Base-by-base conservation (phyloP, 2,888 invertebrate species). In the Drosophila picticornis region DNA sequence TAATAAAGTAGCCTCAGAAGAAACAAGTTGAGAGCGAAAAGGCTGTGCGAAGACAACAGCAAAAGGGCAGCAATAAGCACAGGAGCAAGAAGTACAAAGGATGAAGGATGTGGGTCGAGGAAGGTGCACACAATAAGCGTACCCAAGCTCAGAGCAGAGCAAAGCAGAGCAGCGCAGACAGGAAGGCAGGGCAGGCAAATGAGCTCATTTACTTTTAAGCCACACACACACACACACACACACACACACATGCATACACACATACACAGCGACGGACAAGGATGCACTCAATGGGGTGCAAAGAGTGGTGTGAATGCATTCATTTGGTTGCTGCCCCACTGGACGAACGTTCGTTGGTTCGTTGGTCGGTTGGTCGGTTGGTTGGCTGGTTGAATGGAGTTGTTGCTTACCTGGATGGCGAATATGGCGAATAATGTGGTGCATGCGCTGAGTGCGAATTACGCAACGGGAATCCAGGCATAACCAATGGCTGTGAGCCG, bases 371-470 rank as follows among this genome's bases (percentile, higher is more conserved):
- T 10, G n/a, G 31, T 52, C 11, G 31, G n/a, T 25, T 53, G 29
- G 51, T 13, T 13, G 13, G 52, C 2, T 34, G 16, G 29, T n/a
- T 29, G n/a, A 27, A n/a, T 25, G 38, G 34, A 31, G 19, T 36
- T 48, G 25, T 36, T 53, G 69, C 81, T 89, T 91, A 93, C 93
- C 98, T 96, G 93, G 97, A 97, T 93, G 97, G 97, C 91, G 97
- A 97, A 94, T 97, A 97, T 82, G 97, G 97, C 93, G 97, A 97
- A 91, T 97, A 97, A 93, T 97, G 97, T 89, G 96, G 96, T 92
- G 96, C 96, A 91, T 95, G 94, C 80, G 94, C 94, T 91, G 94
- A 94, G 91, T 94, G 94, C 90, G 95, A 94, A 83, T 94, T 94
- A 76, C 97, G 95, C 89, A 97, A 95, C 57, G 97, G 97, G 94